Evolutionary conservation across 2,113 vertebrate species (phyloP).

Genomic region (Peromyscus leucopus): DNA sequence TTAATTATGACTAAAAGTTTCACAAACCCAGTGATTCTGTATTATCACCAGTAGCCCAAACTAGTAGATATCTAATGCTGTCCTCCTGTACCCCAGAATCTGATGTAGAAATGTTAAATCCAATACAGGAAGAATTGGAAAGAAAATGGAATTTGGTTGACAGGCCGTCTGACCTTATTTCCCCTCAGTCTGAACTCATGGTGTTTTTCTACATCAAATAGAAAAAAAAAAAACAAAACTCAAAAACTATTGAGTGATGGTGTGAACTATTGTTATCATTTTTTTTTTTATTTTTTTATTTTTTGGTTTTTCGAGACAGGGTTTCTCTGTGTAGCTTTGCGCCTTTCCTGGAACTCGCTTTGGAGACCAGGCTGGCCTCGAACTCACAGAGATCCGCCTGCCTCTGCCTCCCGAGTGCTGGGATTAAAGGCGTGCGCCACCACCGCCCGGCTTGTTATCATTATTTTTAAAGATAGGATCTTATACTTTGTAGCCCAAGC

Average conservation of each 20-base stretch:
- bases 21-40: conserved; percentile 26
- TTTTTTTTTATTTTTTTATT: no score
- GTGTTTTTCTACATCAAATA: background rate
- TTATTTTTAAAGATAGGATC: background rate
- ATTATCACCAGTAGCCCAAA: background rate
- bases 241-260: background rate
- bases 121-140: background rate
- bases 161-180: background rate
- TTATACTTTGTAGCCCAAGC: background rate
- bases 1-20: conserved; percentile 61
- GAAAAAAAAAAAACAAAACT: background rate
- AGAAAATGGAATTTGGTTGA: background rate
- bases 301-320: no score
- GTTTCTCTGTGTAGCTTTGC: no score
- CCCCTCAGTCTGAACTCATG: background rate
- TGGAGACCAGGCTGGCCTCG: no score
- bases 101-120: conserved; percentile 30
- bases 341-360: no score
- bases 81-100: background rate
- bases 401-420: no score
- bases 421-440: no score
- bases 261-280: background rate
- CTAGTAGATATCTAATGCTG: background rate
- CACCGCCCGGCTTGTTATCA: no score
- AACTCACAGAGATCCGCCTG: no score